phyloP scores from a whole-genome alignment of 2,888 invertebrate genomes.

The Tachina lurida region DNA sequence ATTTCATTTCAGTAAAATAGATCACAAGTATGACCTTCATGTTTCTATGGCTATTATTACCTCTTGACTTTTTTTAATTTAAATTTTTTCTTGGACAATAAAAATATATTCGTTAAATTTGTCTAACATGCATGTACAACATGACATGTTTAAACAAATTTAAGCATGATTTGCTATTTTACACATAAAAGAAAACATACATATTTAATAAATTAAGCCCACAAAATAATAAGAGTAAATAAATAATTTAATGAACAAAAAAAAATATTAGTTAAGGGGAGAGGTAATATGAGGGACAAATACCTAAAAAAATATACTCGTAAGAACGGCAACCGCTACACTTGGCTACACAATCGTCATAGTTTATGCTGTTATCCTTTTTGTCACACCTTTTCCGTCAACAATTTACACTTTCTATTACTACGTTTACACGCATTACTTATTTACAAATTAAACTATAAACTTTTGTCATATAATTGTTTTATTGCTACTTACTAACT shows the following conservation, averaged over 20 bases:
- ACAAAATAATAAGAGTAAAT: neutral
- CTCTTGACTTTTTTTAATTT: neutral
- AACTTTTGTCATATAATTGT: too few relatives aligned
- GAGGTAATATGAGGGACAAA: neutral
- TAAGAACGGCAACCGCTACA: too few relatives aligned
- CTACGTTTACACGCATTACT: too few relatives aligned
- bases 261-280: neutral
- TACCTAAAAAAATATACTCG: neutral
- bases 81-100: neutral
- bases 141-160: slow-evolving; percentile 41
- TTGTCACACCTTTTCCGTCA: too few relatives aligned
- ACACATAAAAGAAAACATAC: neutral
- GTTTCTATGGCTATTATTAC: neutral
- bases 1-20: neutral
- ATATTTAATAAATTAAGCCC: slow-evolving; percentile 7
- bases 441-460: too few relatives aligned
- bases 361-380: too few relatives aligned
- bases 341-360: too few relatives aligned
- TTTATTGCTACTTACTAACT: too few relatives aligned
- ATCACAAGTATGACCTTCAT: slow-evolving; percentile 43
- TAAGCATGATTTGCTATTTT: slow-evolving; percentile 35
- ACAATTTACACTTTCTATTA: too few relatives aligned
- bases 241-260: neutral
- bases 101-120: slow-evolving; percentile 33
- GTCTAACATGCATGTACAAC: slow-evolving; percentile 46